Evolutionary conservation across 2,797 vertebrate genomes (phyloP).

Genomic region (Tiaroga cobitis): DNA sequence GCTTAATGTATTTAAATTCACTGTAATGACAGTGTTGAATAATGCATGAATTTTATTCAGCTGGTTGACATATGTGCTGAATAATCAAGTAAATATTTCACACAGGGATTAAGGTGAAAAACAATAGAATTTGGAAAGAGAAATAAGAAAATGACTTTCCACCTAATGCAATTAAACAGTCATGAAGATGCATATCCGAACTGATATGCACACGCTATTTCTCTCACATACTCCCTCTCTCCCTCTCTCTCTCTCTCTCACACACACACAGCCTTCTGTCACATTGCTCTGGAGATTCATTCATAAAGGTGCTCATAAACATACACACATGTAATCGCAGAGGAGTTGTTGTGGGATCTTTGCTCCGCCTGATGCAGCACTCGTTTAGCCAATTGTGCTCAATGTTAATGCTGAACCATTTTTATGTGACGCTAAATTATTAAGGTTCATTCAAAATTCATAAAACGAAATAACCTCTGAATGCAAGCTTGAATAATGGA

Average conservation of each 20-base stretch:
- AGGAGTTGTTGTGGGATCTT: constrained; percentile 15
- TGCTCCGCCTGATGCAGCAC: neutral
- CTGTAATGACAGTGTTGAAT: constrained; percentile 20
- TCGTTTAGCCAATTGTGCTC: constrained; percentile 61
- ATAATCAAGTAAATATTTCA: constrained; percentile 30
- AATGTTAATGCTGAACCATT: constrained; percentile 65
- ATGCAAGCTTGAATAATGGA: constrained; percentile 73
- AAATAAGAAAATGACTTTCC: constrained; percentile 19
- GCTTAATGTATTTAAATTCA: constrained; percentile 21
- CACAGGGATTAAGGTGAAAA: constrained; percentile 29
- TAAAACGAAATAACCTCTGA: constrained; percentile 71
- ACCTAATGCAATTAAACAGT: constrained; percentile 1
- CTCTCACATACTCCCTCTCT: constrained; percentile 50
- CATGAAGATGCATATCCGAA: neutral
- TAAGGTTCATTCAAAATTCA: constrained; percentile 74
- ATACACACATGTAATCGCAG: neutral
- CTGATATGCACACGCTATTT: neutral
- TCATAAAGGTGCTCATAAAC: constrained; percentile 14
- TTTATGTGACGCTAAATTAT: constrained; percentile 72
- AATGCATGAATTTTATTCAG: constrained; percentile 30
- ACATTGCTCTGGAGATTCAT: constrained; percentile 14
- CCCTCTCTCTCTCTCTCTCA: constrained; percentile 42
- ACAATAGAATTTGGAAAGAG: neutral
- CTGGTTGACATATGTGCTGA: constrained; percentile 14
- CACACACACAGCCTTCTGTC: neutral